Base-by-base conservation (phyloP, 2,113 vertebrate genomes). In the Coreoperca whiteheadi region DNA sequence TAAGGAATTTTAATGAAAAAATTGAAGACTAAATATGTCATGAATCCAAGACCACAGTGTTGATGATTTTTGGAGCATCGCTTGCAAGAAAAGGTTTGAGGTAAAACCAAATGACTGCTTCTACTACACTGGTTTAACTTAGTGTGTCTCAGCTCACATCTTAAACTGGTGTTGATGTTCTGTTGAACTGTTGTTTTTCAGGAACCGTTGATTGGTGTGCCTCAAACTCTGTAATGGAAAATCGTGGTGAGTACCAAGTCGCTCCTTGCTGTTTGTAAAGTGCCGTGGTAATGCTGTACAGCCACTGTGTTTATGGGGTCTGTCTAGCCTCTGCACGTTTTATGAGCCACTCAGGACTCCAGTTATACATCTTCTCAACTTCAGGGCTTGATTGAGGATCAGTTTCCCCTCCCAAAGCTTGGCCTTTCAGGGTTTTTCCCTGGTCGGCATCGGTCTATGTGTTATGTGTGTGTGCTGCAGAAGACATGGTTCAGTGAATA, bases 171-270 rank as follows among this genome's bases (percentile, higher is more conserved):
- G 25, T 60, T 82, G 64, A 86, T 51, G 23, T 60, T 87, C n/a
- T 46, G 43, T 46, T 46, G 37, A 67, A 71, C 61, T 83, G 28
- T 76, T 88, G 65, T 89, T 87, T 92, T 93, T 82, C 90, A 96
- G 95, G 93, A 94, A 80, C 84, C 85, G 77, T 90, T 88, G 91
- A 91, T 85, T 80, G 91, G 68, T 91, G 86, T 73, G 89, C 92
- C 88, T 93, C 92, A 90, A 89, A 90, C 91, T 93, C 93, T 94
- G 95, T 96, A 90, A 96, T 96, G 95, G 95, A 96, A 95, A 95
- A 95, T 94, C 94, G 86, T 87, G 95, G 95, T 96, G 90, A 95
- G 95, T 95, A 87, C 70, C 71, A 81, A 71, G 50, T 81, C 77
- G 53, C 53, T 81, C 2, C 6, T 85, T 84, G 87, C 88, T 88